Evolutionary conservation across 2,888 invertebrate species (phyloP), one percentile per base, ranked within the genome.

Genomic region (Nysson spinosus): DNA sequence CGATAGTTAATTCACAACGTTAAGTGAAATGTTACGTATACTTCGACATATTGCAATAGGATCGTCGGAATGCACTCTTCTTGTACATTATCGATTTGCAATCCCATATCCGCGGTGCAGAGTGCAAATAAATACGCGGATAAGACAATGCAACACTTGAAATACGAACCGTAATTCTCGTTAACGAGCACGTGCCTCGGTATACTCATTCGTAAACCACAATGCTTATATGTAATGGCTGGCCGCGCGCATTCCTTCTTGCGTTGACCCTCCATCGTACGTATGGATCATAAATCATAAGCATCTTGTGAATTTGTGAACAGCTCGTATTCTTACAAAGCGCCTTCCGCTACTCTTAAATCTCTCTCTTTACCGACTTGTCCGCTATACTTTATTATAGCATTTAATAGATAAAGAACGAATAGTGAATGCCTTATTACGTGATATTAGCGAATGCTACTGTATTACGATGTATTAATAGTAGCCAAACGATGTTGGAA

Each of bases 171-270:
- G 61, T 65, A 65, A 61, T 55, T 65, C 67, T 58, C 46, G 44
- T 67, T 55, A 58, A 67, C 67, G 55, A 64, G 64, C 67, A 64
- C 67, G 60, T 50, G 65, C 60, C 65, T 55, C 9, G 16, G 52
- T 68, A 63, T 49, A 64, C 28, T 39, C 63, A 42, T 63, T 43
- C 47, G 57, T 28, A 39, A 44, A 44, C 40, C 49, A 57, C 49
- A 54, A 57, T 54, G 39, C 52, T 57, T 54, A 17, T 44, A 35
- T 51, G 47, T 57, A 63, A 66, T 52, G 57, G 51, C 44, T 17
- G 40, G 61, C 63, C 40, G 35, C 35, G 22, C 64, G 52, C 64
- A 67, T 67, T 67, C 66, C 52, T 49, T 39, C 54, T 40, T 20
- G 58, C 54, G 49, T 63, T 64, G 58, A 64, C 66, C 66, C 66